phyloP scores from a whole-genome alignment of 2,113 vertebrate genomes.

The Holacanthus passer region DNA sequence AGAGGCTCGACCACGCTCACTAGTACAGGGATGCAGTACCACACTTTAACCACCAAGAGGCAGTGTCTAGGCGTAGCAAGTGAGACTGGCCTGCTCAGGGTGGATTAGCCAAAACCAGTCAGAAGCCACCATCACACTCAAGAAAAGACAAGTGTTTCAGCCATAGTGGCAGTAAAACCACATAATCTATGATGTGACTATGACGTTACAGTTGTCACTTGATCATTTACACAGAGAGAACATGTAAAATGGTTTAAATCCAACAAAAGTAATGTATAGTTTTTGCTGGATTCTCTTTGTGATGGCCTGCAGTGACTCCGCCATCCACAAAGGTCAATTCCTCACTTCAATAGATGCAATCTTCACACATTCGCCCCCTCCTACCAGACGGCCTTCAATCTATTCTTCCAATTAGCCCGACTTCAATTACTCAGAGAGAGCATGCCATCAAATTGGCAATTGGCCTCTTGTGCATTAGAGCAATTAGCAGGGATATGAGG shows the following conservation, averaged over 20 bases:
- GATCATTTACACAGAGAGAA: background rate
- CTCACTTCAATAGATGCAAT: conserved; percentile 34
- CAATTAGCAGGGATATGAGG: conserved; percentile 79
- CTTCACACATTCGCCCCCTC: conserved; percentile 3
- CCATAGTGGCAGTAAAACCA: background rate
- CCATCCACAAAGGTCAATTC: conserved; percentile 46
- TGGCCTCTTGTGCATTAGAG: conserved; percentile 78
- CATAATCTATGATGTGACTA: background rate
- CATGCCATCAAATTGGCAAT: conserved; percentile 75
- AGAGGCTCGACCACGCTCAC: background rate
- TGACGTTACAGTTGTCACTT: too few species aligned
- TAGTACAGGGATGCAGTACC: background rate
- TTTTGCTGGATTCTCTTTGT: background rate
- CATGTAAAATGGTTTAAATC: background rate
- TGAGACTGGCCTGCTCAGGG: background rate
- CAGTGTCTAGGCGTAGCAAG: background rate
- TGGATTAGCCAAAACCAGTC: background rate
- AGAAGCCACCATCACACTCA: background rate
- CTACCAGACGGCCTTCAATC: conserved; percentile 57
- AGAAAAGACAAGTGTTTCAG: background rate
- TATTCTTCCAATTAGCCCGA: conserved; percentile 69
- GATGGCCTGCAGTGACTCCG: conserved; percentile 16
- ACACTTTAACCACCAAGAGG: conserved; percentile 51
- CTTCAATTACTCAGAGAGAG: conserved; percentile 70
- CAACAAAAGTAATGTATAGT: background rate